These are phyloP conservation scores for Melanocharis versteri DNA, from an alignment of 2,113 vertebrate species.

Conservation along the genomic window DNA sequence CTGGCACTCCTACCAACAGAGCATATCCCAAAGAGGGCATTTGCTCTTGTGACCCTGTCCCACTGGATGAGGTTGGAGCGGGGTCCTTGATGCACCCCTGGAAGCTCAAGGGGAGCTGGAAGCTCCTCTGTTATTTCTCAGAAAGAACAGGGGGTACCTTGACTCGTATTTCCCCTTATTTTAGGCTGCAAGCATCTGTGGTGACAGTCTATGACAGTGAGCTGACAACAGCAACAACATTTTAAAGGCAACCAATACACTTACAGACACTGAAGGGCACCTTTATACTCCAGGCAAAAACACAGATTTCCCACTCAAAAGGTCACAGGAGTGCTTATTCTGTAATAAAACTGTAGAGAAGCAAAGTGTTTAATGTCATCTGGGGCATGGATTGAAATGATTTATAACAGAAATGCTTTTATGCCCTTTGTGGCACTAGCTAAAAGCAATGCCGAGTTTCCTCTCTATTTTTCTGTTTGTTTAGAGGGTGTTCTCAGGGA, in stretches of 20 bases:
- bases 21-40: accelerated
- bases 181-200: not conserved
- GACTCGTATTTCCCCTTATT: not conserved
- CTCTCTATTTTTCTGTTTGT: not conserved
- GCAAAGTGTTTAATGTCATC: slow-evolving; percentile 45
- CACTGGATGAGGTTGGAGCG: not conserved
- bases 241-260: not conserved
- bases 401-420: slow-evolving; percentile 23
- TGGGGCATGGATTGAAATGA: slow-evolving; percentile 17
- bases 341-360: slow-evolving; percentile 38
- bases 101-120: not conserved
- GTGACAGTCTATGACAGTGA: not conserved
- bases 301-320: slow-evolving; percentile 18
- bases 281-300: not conserved
- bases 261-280: slow-evolving; percentile 22
- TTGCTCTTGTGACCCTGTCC: not conserved
- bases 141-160: not conserved
- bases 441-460: not conserved
- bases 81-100: not conserved
- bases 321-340: slow-evolving; percentile 24
- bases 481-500: slow-evolving; percentile 21
- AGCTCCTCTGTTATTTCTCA: not conserved
- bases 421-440: not conserved
- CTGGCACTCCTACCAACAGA: not conserved
- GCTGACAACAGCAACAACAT: not conserved